Conservation (phyloP, 2,888 invertebrate genomes). For the Cremastinae sp. region DNA sequence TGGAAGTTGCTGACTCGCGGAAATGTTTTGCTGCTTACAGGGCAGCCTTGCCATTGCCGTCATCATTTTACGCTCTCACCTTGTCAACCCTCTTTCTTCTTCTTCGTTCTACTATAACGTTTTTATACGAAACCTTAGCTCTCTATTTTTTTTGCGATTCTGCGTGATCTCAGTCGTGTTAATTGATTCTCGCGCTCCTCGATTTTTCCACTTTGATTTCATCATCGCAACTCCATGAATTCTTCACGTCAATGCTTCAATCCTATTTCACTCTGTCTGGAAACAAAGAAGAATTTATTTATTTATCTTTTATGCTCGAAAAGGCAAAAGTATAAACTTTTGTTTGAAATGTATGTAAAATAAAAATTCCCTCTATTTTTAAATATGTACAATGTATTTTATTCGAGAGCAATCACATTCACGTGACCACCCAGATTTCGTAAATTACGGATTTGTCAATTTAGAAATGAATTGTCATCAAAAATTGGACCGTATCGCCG, state of each 20-base stretch:
- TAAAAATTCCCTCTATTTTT: too few species aligned
- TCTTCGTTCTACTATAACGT: slow-evolving; percentile 4
- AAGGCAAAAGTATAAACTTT: too few species aligned
- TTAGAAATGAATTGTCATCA: too few species aligned
- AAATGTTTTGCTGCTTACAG: slow-evolving; percentile 75
- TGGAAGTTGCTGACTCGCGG: slow-evolving; percentile 66
- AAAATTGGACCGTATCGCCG: too few species aligned
- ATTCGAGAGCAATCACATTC: too few species aligned
- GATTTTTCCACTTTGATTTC: slow-evolving; percentile 1
- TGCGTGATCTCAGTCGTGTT: neutral
- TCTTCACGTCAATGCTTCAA: slow-evolving; percentile 74
- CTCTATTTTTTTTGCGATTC: slow-evolving; percentile 6
- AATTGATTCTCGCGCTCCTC: slow-evolving; percentile 7
- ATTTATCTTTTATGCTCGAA: too few species aligned
- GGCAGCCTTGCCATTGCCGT: slow-evolving; percentile 79
- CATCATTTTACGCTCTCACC: slow-evolving; percentile 72
- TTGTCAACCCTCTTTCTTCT: slow-evolving; percentile 11
- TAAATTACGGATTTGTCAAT: too few species aligned
- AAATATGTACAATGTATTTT: too few species aligned
- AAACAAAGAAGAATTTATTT: slow-evolving; percentile 48
- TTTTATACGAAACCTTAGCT: neutral
- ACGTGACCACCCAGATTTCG: too few species aligned
- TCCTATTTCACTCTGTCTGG: slow-evolving; percentile 73
- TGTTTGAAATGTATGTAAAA: too few species aligned
- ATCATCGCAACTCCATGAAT: slow-evolving; percentile 60